A percentile compares a stretch with the other conserved stretches of the same genome.
Conservation (phyloP, 2,113 vertebrate genomes). For the Caretta caretta region DNA sequence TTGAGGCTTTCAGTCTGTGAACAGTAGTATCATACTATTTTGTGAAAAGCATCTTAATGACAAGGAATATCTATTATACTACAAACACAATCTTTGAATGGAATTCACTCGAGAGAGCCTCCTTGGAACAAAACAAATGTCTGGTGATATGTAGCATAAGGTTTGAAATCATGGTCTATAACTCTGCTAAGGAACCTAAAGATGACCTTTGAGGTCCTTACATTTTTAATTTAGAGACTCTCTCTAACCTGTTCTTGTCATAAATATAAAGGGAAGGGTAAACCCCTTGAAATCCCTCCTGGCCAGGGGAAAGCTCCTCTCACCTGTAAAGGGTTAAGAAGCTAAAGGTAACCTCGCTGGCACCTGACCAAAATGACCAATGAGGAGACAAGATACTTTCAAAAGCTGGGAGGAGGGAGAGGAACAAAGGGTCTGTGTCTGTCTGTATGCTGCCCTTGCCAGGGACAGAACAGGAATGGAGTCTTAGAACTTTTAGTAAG, state of each 20-base stretch:
- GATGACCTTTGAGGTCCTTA: background rate
- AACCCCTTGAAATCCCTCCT: no score
- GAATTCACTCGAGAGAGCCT: background rate
- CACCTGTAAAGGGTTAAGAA: no score
- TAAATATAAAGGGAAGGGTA: no score
- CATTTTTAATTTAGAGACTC: background rate
- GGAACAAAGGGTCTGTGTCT: no score
- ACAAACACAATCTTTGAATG: background rate
- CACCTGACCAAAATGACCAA: no score
- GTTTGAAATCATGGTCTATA: constrained; percentile 1
- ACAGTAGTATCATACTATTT: background rate
- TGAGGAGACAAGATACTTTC: no score
- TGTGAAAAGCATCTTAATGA: background rate
- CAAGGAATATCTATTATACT: background rate
- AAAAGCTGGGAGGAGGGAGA: no score
- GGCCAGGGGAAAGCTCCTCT: no score
- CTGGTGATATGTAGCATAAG: background rate
- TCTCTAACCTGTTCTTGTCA: background rate
- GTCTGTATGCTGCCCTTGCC: no score
- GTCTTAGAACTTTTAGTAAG: no score
- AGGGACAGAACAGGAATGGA: no score
- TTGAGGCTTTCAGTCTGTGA: background rate
- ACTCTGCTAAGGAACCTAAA: background rate
- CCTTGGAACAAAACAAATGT: background rate
- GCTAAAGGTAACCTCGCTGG: no score